Base-by-base conservation (phyloP, 2,888 invertebrate species). In the Saturnia japonica region DNA sequence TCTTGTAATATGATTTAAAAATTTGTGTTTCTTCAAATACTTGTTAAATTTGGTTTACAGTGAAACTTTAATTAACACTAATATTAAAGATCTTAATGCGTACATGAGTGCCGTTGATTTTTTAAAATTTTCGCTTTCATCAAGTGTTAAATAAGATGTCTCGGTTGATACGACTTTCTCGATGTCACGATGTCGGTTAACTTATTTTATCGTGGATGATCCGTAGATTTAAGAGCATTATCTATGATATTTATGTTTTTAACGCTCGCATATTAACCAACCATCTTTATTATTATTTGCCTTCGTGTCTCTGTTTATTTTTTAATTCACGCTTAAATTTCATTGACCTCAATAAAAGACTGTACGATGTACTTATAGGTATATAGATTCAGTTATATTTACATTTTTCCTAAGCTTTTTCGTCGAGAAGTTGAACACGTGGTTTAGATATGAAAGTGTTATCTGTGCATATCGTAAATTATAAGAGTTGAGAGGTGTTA, bases 151-250 rank as follows among this genome's bases (percentile, higher is more conserved):
- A 75, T 79, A 78, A 80, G 75, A 74, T 77, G 71, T 75, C 70
- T 74, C 77, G 75, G 74, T 78, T 76, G 76, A 76, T 74, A 76
- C 77, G 79, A 77, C 76, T 73, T 76, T 78, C 75, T 75, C 76
- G 77, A 75, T 81, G 81, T 82, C 79, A 73, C 76, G 77, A 75
- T 81, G 81, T 82, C 79, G 74, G 76, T 75, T 73, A 79, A 79
- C 77, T 78, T 80, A 60, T 82, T 82, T 80, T 79, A 82, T 77
- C 73, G 71, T 79, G 76, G 76, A 82, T 74, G 78, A 72, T 79
- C 77, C 71, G 71, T 72, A 71, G 76, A 81, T 78, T 75, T 74
- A 73, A 57, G 73, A 67, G 68, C 70, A 66, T 75, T 64, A 64
- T 40, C 40, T 64, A 64, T 64, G n/a, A 64, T 40, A 64, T 64